Evolutionary conservation across 2,113 vertebrate species (phyloP), one percentile per base, ranked within the genome.

Genomic region (Crypturellus undulatus): DNA sequence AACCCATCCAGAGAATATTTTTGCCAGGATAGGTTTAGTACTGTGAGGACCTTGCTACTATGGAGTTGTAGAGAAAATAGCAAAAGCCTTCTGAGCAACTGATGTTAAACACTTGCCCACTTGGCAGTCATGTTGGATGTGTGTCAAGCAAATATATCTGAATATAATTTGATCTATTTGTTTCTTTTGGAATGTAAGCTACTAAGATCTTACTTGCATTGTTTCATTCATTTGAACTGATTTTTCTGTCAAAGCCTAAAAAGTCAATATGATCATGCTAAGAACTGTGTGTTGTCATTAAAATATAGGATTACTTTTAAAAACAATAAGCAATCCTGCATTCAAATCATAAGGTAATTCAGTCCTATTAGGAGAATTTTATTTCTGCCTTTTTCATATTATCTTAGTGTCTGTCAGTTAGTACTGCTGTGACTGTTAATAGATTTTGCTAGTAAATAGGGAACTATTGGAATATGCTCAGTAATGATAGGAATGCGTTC

Each of bases 351-450:
- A 63, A 51, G 34, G 79, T 65, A 64, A 68, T 80, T 85, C 72
- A 92, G 22, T 5, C 21, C 60, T 25, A 77, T 92, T 62, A 21
- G 69, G 89, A 77, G 67, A 79, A 54, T 82, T 84, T 68, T 67
- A 42, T 87, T 95, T 65, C 71, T 70, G 47, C 7, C 15, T 10
- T 91, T 91, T 87, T 85, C 77, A 28, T 69, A n/a, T 67, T 80
- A 42, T 71, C 63, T 79, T 87, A 79, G 21, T 49, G 21, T 49
- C 49, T 49, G 49, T 49, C 49, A 49, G 84, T 70, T 76, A 69
- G 20, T 76, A 4, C 52, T 92, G 82, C 71, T 91, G 72, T 80
- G 79, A 52, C 64, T 83, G 69, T 90, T 94, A 94, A 94, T 81
- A 76, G 58, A 42, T 86, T 84, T 94, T 77, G 58, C 64, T 68